phyloP scores from a whole-genome alignment of 2,113 vertebrate genomes.

The Lagenorhynchus albirostris region DNA sequence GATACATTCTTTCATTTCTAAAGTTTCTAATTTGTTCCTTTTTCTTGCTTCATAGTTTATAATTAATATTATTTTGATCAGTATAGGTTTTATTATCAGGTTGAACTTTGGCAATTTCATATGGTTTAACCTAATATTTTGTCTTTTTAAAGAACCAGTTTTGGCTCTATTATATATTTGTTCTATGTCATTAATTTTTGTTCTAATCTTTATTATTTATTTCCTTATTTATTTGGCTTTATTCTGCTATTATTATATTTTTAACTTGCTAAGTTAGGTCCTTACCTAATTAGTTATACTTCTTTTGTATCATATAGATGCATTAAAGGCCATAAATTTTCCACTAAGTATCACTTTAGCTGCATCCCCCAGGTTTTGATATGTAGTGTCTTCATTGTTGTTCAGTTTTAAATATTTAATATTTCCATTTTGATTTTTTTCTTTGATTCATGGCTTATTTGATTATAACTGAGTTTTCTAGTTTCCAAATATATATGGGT shows the following conservation, averaged over 20 bases:
- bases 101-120: neutral
- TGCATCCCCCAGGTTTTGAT: slow-evolving; percentile 30
- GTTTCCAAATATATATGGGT: neutral
- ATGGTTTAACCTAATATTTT: neutral
- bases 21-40: neutral
- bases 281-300: slow-evolving; percentile 17
- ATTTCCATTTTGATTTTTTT: slow-evolving; percentile 14
- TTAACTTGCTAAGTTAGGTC: neutral
- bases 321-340: slow-evolving; percentile 17
- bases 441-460: neutral
- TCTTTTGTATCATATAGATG: neutral
- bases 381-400: neutral
- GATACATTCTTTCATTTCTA: neutral
- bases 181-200: slow-evolving; percentile 17
- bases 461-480: neutral
- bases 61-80: slow-evolving; percentile 14
- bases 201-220: slow-evolving; percentile 15
- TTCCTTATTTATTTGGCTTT: neutral
- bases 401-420: slow-evolving; percentile 46
- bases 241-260: neutral
- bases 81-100: neutral
- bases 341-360: neutral
- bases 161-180: neutral
- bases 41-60: neutral
- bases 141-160: neutral